These are phyloP conservation scores for Pangasius sanitwongsei DNA, from an alignment of 2,797 vertebrate genomes.

Conservation along the genomic window DNA sequence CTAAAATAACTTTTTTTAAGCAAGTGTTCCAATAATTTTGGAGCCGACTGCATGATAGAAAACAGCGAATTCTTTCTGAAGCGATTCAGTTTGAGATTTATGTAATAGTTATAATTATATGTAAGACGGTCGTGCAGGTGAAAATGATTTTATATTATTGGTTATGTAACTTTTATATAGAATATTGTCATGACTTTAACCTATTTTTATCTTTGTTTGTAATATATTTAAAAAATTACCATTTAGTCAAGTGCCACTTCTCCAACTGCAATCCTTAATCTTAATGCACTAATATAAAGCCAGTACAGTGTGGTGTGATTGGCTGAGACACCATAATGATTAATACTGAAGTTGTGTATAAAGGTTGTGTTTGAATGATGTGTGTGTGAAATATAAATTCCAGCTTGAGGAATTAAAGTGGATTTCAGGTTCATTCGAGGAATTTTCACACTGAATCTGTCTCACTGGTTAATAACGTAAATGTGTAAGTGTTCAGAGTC, in stretches of 20 bases:
- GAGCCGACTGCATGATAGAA: not conserved
- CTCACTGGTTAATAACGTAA: not conserved
- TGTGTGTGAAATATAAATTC: not conserved
- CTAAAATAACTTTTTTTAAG: not conserved
- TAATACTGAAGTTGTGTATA: not conserved
- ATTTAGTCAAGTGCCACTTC: not conserved
- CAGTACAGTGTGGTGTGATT: not conserved
- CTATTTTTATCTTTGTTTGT: not conserved
- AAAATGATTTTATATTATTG: not conserved
- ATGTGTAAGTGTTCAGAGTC: not conserved
- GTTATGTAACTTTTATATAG: not conserved
- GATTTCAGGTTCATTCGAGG: not conserved
- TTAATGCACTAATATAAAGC: not conserved
- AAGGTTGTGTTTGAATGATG: not conserved
- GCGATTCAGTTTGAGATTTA: not conserved
- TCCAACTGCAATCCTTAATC: not conserved
- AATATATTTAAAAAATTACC: not conserved
- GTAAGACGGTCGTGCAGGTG: not conserved
- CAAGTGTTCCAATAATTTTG: not conserved
- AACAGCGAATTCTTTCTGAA: not conserved
- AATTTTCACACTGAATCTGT: not conserved
- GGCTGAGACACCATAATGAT: not conserved
- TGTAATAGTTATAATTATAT: not conserved
- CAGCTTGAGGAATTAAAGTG: not conserved
- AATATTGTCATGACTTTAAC: not conserved